Evolutionary conservation across 2,888 invertebrate genomes (phyloP), one percentile per base, ranked within the genome.

Genomic region (Ypsolopha sequella): DNA sequence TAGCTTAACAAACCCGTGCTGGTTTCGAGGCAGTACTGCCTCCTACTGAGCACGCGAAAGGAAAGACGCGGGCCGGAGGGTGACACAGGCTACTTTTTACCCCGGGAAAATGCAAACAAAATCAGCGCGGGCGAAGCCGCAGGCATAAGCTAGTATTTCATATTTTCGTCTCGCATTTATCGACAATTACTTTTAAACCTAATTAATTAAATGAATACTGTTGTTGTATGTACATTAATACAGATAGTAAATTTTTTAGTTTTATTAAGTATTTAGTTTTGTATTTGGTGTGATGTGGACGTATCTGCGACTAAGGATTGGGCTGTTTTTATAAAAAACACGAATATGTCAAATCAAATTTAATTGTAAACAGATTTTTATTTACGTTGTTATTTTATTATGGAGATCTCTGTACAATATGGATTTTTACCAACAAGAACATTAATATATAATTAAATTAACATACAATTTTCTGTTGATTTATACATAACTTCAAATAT

Each of bases 381-480:
- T 52, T 51, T 48, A 51, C 38, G 13, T 47, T 51, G 36, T 51
- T 44, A 34, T 43, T 51, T n/a, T 39, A 39, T 33, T 35, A 50
- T 50, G 41, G 48, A 54, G 53, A 54, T 56, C 54, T 54, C 56
- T 56, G 51, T 52, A 54, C 11, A 52, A 54, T 41, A 41, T 41
- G 35, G 48, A 50, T 41, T 54, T 48, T n/a, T n/a, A n/a, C n/a
- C n/a, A n/a, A n/a, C n/a, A 24, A 24, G 24, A 24, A 24, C 24
- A 24, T 24, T 24, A 2, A 24, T 24, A 24, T 48, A 43, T 45
- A 45, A 36, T 51, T 49, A 54, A 51, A 3, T 54, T 55, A 52
- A 47, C 48, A 46, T 50, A 50, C 46, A 50, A 52, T 50, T 50
- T 50, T 51, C 51, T 51, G 41, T 51, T 50, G 36, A 49, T 52